phyloP scores from a whole-genome alignment of 2,888 invertebrate genomes.

The Eupithecia subfuscata region DNA sequence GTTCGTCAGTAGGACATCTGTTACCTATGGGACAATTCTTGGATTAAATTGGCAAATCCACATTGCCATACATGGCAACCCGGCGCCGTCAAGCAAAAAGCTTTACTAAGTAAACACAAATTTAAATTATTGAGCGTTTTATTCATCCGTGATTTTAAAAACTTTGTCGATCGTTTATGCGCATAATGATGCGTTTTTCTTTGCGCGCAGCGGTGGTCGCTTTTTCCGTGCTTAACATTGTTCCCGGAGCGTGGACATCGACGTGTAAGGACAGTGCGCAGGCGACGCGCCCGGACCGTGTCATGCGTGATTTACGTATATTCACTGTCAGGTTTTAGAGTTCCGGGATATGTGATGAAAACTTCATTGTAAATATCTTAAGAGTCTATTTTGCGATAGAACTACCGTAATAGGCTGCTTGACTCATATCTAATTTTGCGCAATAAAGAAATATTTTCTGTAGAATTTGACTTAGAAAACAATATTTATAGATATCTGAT shows the following conservation, averaged over 20 bases:
- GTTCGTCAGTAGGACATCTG: constrained; percentile 49
- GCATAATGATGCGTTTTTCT: constrained; percentile 80
- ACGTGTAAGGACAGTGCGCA: constrained; percentile 43
- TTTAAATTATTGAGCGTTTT: constrained; percentile 81
- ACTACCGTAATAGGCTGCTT: too few species aligned
- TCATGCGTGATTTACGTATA: constrained; percentile 74
- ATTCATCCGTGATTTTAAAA: constrained; percentile 74
- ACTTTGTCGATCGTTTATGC: constrained; percentile 68
- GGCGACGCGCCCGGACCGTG: constrained; percentile 46
- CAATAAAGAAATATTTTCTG: too few species aligned
- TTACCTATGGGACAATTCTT: constrained; percentile 37
- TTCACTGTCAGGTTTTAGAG: constrained; percentile 63
- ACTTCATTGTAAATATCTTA: background rate
- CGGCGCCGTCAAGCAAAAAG: constrained; percentile 71
- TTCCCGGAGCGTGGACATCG: constrained; percentile 60
- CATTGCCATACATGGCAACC: constrained; percentile 72
- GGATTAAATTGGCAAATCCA: constrained; percentile 78
- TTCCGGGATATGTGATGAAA: background rate
- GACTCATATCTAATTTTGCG: too few species aligned
- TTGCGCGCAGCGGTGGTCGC: constrained; percentile 72
- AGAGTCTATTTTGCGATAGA: too few species aligned
- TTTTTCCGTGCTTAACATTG: constrained; percentile 77
- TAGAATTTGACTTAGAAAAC: too few species aligned
- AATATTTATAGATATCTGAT: too few species aligned
- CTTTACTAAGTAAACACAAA: constrained; percentile 78